Conservation (phyloP, 1,140 invertebrate species). For the Bombus vancouverensis region DNA sequence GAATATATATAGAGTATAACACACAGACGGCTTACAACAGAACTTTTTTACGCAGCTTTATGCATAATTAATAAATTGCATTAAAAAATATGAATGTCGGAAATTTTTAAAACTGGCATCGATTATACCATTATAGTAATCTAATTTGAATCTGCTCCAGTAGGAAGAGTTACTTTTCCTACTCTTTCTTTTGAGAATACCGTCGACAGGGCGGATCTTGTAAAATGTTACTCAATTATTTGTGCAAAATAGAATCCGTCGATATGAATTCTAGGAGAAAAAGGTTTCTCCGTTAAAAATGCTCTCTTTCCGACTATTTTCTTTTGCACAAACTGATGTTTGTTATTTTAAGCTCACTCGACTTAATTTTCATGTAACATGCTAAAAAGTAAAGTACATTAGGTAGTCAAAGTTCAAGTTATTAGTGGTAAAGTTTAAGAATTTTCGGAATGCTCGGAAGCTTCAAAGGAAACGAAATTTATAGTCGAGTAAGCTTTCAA, state of each 20-base stretch:
- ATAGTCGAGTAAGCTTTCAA: conserved; percentile 56
- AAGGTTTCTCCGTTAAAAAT: neutral
- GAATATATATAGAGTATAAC: conserved; percentile 62
- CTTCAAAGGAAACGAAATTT: conserved; percentile 3
- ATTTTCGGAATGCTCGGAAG: neutral
- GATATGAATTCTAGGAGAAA: conserved; percentile 47
- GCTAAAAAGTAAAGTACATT: conserved; percentile 5
- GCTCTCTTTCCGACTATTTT: conserved; percentile 18
- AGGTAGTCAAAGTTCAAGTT: neutral
- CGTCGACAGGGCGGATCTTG: conserved; percentile 75
- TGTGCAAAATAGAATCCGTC: conserved; percentile 62
- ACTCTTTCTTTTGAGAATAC: conserved; percentile 63
- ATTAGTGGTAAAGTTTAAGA: neutral
- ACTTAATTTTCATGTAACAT: conserved; percentile 34
- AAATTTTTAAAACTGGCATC: conserved; percentile 72
- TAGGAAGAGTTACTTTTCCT: conserved; percentile 70
- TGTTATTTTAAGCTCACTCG: conserved; percentile 48
- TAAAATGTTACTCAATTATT: conserved; percentile 59
- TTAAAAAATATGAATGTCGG: conserved; percentile 77
- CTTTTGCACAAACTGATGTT: conserved; percentile 49
- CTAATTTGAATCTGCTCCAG: conserved; percentile 65
- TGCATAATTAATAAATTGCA: conserved; percentile 61
- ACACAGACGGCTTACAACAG: conserved; percentile 54
- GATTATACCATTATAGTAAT: conserved; percentile 68
- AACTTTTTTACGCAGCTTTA: conserved; percentile 55